These are phyloP conservation scores for Aethina tumida DNA, from an alignment of 1,140 invertebrate species.

Conservation along the genomic window DNA sequence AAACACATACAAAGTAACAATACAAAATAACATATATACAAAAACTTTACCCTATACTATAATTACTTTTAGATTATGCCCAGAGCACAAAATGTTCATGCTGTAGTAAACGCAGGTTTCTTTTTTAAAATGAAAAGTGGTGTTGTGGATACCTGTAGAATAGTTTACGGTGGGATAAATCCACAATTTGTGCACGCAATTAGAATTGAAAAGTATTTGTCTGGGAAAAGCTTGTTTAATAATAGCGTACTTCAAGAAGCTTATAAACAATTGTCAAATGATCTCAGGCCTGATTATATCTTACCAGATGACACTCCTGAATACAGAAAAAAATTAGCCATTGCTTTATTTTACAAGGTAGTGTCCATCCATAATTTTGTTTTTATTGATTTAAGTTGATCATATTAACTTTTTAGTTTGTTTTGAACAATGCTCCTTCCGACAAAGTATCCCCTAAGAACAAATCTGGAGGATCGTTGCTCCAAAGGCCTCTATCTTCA, in stretches of 20 bases:
- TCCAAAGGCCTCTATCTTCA: slow-evolving; percentile 52
- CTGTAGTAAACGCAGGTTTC: slow-evolving; percentile 75
- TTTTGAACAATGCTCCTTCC: slow-evolving; percentile 40
- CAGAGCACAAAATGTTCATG: slow-evolving; percentile 71
- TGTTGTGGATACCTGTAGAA: slow-evolving; percentile 17
- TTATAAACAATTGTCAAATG: slow-evolving; percentile 43
- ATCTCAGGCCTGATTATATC: slow-evolving; percentile 51
- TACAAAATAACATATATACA: no score
- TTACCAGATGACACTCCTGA: slow-evolving; percentile 52
- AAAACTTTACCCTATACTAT: no score
- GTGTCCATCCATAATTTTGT: no score
- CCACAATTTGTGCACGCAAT: slow-evolving; percentile 59
- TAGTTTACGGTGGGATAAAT: slow-evolving; percentile 58
- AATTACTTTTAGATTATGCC: slow-evolving; percentile 49
- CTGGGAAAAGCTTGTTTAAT: slow-evolving; percentile 44
- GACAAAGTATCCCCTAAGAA: slow-evolving; percentile 35
- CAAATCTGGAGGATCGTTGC: slow-evolving; percentile 40
- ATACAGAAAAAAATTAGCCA: slow-evolving; percentile 55
- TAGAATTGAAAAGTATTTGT: slow-evolving; percentile 53
- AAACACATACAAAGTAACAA: no score
- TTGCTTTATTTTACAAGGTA: slow-evolving; percentile 67
- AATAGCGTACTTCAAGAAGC: slow-evolving; percentile 43
- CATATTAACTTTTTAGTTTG: slow-evolving; percentile 40
- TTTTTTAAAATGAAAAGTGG: slow-evolving; percentile 44
- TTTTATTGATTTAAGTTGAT: no score